A percentile compares a stretch with the other conserved stretches of the same genome.
These are phyloP conservation scores for Phylloscopus trochiloides DNA, from an alignment of 2,113 vertebrate genomes.

Conservation along the genomic window DNA sequence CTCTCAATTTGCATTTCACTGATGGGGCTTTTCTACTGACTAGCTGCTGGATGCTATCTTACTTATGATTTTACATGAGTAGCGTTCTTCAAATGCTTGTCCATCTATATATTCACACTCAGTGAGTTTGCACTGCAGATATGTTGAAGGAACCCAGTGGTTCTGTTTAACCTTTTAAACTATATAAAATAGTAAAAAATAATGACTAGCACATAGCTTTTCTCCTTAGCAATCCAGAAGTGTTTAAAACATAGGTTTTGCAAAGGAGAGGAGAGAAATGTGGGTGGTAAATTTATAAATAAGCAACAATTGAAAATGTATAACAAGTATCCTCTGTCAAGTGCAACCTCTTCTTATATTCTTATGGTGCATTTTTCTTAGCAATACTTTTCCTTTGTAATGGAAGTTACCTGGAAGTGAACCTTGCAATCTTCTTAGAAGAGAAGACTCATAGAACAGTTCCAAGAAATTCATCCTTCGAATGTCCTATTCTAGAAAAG, in stretches of 20 bases:
- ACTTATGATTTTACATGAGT: neutral
- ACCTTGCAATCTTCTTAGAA: neutral
- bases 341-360: neutral
- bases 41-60: neutral
- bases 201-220: neutral
- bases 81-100: neutral
- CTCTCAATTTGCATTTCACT: neutral
- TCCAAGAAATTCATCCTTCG: neutral
- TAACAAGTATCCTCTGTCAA: neutral
- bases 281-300: neutral
- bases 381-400: neutral
- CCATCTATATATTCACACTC: neutral
- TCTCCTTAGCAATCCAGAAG: neutral
- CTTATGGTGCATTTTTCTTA: neutral
- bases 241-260: neutral
- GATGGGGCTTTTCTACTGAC: neutral
- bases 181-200: neutral
- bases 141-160: accelerated
- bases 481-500: neutral
- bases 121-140: neutral
- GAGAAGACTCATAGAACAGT: neutral
- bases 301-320: neutral
- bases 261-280: neutral
- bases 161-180: neutral
- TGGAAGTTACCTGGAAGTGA: neutral